A percentile compares a stretch with the other conserved stretches of the same genome.
These are phyloP conservation scores for Drosophila ogumai DNA, from an alignment of 1,140 invertebrate genomes.

Conservation along the genomic window DNA sequence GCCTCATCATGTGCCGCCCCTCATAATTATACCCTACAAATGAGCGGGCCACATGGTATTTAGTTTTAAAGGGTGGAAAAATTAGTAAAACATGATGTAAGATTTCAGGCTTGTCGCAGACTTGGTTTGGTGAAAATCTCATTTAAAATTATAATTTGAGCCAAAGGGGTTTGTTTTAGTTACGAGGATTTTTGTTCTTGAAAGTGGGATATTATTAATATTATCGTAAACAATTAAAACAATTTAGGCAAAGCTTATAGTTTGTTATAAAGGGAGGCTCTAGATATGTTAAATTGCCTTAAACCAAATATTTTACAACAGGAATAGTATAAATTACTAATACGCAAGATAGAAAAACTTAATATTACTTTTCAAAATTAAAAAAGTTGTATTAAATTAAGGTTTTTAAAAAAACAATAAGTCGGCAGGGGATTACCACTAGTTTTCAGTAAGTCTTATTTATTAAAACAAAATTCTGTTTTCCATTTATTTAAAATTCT, in stretches of 20 bases:
- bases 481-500: background rate
- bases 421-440: background rate
- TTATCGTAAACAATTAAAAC: background rate
- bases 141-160: slow-evolving; percentile 11
- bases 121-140: background rate
- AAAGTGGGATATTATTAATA: background rate
- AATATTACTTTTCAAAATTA: background rate
- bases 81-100: slow-evolving; percentile 15
- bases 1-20: slow-evolving; percentile 25
- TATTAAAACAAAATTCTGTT: background rate
- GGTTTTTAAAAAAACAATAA: background rate
- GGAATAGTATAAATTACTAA: background rate
- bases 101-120: slow-evolving; percentile 3
- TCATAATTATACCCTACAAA: slow-evolving; percentile 46
- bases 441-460: background rate
- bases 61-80: slow-evolving; percentile 18
- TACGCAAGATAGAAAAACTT: background rate
- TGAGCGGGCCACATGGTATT: slow-evolving; percentile 12
- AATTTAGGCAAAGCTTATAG: background rate
- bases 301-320: background rate
- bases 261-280: too few relatives aligned
- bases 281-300: background rate
- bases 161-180: background rate
- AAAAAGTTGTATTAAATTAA: background rate
- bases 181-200: background rate